Evolutionary conservation across 64 coral and sea anemone genomes (phyloP).

Genomic region (Montipora foliosa): DNA sequence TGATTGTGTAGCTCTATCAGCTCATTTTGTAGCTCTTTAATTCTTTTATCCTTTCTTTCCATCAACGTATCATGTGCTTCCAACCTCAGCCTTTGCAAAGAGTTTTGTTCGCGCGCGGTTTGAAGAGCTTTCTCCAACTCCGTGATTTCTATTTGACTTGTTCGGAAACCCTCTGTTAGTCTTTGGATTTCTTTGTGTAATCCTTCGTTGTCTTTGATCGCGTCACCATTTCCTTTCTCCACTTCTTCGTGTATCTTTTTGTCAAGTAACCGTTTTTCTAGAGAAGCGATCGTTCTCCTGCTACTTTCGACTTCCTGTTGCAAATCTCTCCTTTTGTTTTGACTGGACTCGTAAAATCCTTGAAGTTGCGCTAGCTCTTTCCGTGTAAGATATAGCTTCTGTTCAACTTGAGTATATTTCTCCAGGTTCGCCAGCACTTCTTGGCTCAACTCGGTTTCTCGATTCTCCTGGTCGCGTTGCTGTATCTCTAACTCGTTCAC

Average conservation of each 20-base stretch:
- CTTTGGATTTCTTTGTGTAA: slow-evolving; percentile 15
- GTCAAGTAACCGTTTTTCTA: slow-evolving; percentile 63
- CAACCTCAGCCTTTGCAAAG: slow-evolving; percentile 69
- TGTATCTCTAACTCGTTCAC: slow-evolving; percentile 63
- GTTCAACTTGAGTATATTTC: slow-evolving; percentile 85
- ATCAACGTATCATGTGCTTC: slow-evolving; percentile 69
- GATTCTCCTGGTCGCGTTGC: slow-evolving; percentile 54
- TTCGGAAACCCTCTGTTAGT: slow-evolving; percentile 28
- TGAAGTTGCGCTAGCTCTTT: slow-evolving; percentile 81
- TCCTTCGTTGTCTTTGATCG: slow-evolving; percentile 14
- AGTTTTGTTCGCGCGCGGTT: slow-evolving; percentile 62
- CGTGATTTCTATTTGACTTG: slow-evolving; percentile 35
- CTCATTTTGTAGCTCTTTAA: slow-evolving; percentile 87
- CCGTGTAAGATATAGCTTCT: slow-evolving; percentile 75
- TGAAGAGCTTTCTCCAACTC: slow-evolving; percentile 64
- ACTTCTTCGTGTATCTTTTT: slow-evolving; percentile 2
- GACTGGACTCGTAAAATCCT: slow-evolving; percentile 77
- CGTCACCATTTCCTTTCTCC: slow-evolving; percentile 26
- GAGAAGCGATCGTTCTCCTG: slow-evolving; percentile 33
- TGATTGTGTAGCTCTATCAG: slow-evolving; percentile 79
- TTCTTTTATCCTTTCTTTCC: slow-evolving; percentile 80
- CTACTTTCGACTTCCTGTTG: slow-evolving; percentile 49
- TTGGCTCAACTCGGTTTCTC: slow-evolving; percentile 71
- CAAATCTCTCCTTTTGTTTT: slow-evolving; percentile 68
- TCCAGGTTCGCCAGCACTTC: slow-evolving; percentile 76